Base-by-base conservation (phyloP, 1,140 invertebrate genomes). In the Drosophila gunungcola region DNA sequence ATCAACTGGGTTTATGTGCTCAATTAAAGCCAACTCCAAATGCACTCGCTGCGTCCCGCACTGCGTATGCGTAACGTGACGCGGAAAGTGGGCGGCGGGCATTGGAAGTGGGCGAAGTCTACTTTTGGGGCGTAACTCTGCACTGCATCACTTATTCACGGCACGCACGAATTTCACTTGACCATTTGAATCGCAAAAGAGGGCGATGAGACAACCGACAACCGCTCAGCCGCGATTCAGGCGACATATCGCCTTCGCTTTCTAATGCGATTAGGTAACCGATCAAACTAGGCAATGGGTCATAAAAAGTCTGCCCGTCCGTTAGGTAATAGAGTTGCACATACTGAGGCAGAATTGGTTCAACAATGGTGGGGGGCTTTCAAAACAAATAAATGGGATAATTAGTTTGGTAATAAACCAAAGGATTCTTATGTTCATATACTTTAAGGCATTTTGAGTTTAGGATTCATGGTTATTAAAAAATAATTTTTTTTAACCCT, bases 151-250 rank as follows among this genome's bases (percentile, higher is more conserved):
- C 13, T 48, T 46, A 88, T 90, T 84, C 85, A 54, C 12, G 13
- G 55, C 84, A 90, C 85, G 81, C 41, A 73, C 58, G 25, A 83
- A 72, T 89, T 89, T 89, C 84, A 89, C 84, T 80, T 84, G 84
- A 73, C 85, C 77, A 89, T 89, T 89, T 89, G 84, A 88, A 78
- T 78, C 53, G 63, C 41, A 39, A 89, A 88, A 64, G 79, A 54
- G 70, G 56, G 25, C 73, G 54, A 76, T 51, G 46, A 64, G 70
- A 58, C 65, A 67, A 69, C 57, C 53, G 46, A 68, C 53, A 43
- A 68, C 29, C 29, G 38, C 56, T 48, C 56, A 70, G 45, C 63
- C 63, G 45, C 73, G 69, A 90, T 69, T 64, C 67, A 77, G 73
- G 67, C 67, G 60, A 72, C 70, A 80, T 82, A 88, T 64, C 54